A percentile compares a stretch with the other conserved stretches of the same genome.
phyloP scores from a whole-genome alignment of 2,888 invertebrate genomes.

The Cryptocephalus primarius region DNA sequence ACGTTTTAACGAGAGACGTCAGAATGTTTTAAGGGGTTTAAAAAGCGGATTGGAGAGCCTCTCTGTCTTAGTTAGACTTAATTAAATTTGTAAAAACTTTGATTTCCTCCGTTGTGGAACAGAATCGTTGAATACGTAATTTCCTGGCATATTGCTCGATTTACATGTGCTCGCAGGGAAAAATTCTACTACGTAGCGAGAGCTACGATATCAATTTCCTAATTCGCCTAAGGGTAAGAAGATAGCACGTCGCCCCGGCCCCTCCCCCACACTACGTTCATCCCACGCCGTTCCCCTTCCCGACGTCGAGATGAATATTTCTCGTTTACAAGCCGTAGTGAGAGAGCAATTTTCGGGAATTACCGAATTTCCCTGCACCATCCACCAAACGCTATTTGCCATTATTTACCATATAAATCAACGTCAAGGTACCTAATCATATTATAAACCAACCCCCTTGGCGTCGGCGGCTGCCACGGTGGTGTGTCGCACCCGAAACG shows the following conservation, averaged over 20 bases:
- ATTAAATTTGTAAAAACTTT: no score
- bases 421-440: constrained; percentile 25
- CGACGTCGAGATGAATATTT: neutral
- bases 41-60: no score
- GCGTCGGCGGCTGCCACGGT: constrained; percentile 1
- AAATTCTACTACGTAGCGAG: no score
- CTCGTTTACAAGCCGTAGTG: neutral
- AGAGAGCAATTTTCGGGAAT: constrained; percentile 15
- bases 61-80: no score
- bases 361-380: constrained; percentile 16
- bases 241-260: neutral
- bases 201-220: neutral
- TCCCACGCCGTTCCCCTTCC: neutral
- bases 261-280: neutral
- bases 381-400: constrained; percentile 19
- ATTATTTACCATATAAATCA: constrained; percentile 26
- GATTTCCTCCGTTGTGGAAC: no score
- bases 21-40: no score
- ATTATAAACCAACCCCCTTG: constrained; percentile 16
- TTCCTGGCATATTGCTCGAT: no score
- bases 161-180: no score
- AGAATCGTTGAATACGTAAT: no score
- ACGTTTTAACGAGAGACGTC: no score
- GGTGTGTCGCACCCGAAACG: neutral
- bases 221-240: neutral